Conservation (phyloP, 2,113 vertebrate species). For the Myotis brandtii region DNA sequence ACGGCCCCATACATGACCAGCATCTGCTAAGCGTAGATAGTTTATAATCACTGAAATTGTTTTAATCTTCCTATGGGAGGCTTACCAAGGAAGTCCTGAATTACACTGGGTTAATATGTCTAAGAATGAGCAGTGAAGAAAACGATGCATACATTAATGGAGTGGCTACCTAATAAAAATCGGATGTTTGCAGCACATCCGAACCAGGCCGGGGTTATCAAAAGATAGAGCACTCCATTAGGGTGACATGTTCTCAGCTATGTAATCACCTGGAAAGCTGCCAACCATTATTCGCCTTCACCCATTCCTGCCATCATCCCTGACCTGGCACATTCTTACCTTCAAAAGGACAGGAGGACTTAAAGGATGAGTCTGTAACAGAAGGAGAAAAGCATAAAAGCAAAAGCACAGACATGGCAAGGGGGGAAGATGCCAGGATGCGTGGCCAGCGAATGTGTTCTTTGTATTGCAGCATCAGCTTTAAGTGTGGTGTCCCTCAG, state of each 20-base stretch:
- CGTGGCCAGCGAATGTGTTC: neutral
- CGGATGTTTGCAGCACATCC: slow-evolving; percentile 63
- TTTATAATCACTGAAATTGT: slow-evolving; percentile 83
- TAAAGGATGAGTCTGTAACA: slow-evolving; percentile 5
- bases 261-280: slow-evolving; percentile 32
- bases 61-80: slow-evolving; percentile 84
- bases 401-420: neutral
- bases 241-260: slow-evolving; percentile 34
- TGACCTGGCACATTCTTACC: neutral
- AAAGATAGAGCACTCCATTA: slow-evolving; percentile 56
- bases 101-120: slow-evolving; percentile 81
- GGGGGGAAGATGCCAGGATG: neutral
- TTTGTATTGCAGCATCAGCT: neutral
- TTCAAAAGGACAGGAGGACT: neutral
- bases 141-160: slow-evolving; percentile 77
- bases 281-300: neutral
- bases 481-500: neutral
- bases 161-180: slow-evolving; percentile 67
- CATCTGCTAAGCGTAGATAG: slow-evolving; percentile 83
- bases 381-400: neutral
- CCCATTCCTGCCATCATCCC: neutral
- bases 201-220: slow-evolving; percentile 59
- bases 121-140: slow-evolving; percentile 78
- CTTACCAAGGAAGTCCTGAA: slow-evolving; percentile 85
- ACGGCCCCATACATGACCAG: slow-evolving; percentile 81